Evolutionary conservation across 2,113 vertebrate genomes (phyloP), one percentile per base, ranked within the genome.

Genomic region (Thinocorus orbignyianus): DNA sequence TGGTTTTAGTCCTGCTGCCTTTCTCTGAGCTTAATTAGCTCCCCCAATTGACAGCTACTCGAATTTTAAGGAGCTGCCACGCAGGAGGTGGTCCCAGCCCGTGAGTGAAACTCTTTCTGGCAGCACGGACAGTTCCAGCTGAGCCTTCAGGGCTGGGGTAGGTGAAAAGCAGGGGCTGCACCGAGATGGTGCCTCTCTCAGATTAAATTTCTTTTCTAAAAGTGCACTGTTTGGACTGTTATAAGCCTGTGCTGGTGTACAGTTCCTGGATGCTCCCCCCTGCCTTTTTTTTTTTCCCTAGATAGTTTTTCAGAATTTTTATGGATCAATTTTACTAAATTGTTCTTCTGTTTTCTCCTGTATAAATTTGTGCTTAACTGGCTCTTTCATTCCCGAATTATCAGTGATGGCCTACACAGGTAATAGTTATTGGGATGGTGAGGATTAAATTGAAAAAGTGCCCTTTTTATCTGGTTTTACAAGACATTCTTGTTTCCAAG

Each of bases 211-310:
- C 22, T 87, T 52, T 81, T 49, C 18, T 33, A 6, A 35, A 64
- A 72, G 15, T 44, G 16, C 28, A 12, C 52, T 74, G 37, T n/a
- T 54, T 61, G 49, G 86, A 8, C 52, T 80, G 20, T 44, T 66
- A 1, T n/a, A 60, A 77, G 14, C 3, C 35, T 35, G 3, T 12
- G n/a, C 14, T 0, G 2, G 4, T 42, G 15, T 60, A 35, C 18
- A 74, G 1, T 66, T n/a, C 6, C 37, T 1, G 30, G 30, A 17
- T 33, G 10, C 6, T 6, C 6, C 28, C 8, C 17, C 14, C 7
- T 17, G n/a, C n/a, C n/a, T n/a, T n/a, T n/a, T n/a, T n/a, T n/a
- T n/a, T n/a, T n/a, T n/a, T n/a, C n/a, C n/a, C n/a, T n/a, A n/a
- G n/a, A n/a, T n/a, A n/a, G n/a, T n/a, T n/a, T n/a, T n/a, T n/a